phyloP scores from a whole-genome alignment of 2,113 vertebrate species.

The Tetraodon nigroviridis region DNA sequence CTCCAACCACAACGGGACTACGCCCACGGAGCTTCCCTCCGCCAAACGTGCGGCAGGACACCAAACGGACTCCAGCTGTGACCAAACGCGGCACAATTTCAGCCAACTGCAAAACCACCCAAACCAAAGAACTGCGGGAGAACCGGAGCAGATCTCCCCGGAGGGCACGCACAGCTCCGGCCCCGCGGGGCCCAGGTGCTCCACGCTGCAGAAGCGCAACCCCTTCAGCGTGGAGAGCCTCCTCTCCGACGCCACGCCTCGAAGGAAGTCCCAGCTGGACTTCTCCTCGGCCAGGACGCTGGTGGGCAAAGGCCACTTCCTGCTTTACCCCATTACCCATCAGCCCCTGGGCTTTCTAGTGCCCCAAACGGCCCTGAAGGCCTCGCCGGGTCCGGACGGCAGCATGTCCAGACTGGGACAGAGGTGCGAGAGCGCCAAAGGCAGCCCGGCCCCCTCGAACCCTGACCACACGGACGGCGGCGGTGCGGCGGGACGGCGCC shows the following conservation, averaged over 20 bases:
- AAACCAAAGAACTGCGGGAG: slow-evolving; percentile 81
- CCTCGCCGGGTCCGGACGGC: slow-evolving; percentile 58
- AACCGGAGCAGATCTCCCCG: slow-evolving; percentile 69
- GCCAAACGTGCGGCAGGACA: slow-evolving; percentile 49
- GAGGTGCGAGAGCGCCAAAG: slow-evolving; percentile 42
- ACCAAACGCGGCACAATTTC: slow-evolving; percentile 68
- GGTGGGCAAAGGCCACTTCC: slow-evolving; percentile 90
- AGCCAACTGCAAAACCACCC: slow-evolving; percentile 63
- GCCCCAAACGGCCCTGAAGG: slow-evolving; percentile 84
- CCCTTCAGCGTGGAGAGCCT: slow-evolving; percentile 92
- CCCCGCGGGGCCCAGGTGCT: slow-evolving; percentile 59
- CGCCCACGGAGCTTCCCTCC: slow-evolving; percentile 54
- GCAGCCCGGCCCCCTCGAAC: slow-evolving; percentile 38
- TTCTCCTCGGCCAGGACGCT: slow-evolving; percentile 83
- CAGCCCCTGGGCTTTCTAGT: slow-evolving; percentile 91
- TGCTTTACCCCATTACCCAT: slow-evolving; percentile 91
- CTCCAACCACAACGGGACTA: slow-evolving; percentile 39
- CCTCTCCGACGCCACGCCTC: slow-evolving; percentile 81
- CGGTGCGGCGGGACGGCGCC: slow-evolving; percentile 24
- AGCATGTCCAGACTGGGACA: slow-evolving; percentile 47
- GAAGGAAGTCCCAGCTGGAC: slow-evolving; percentile 77
- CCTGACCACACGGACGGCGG: slow-evolving; percentile 33
- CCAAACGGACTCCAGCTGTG: slow-evolving; percentile 72
- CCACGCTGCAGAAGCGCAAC: slow-evolving; percentile 79
- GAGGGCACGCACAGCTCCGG: slow-evolving; percentile 64